Percentiles rank a stretch among this genome's conserved stretches.
Evolutionary conservation across 1,140 invertebrate genomes (phyloP).

Genomic region (Drosophila ananassae): DNA sequence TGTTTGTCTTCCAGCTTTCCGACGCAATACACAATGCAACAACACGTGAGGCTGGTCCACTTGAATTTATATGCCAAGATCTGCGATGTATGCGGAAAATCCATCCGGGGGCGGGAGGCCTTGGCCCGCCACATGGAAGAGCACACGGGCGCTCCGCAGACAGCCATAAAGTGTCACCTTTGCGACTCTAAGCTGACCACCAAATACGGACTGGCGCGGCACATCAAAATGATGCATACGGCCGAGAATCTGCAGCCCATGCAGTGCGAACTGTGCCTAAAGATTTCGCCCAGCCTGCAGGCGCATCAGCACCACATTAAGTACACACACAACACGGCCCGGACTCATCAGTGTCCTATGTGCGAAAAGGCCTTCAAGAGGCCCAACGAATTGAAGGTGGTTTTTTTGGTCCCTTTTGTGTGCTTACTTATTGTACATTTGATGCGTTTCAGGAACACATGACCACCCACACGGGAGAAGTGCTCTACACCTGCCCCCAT

Average conservation of each 20-base stretch:
- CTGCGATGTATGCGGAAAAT: conserved; percentile 78
- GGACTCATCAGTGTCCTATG: conserved; percentile 64
- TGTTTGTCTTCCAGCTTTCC: conserved; percentile 44
- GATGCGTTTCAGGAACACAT: conserved; percentile 66
- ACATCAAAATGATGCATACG: conserved; percentile 76
- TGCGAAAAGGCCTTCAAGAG: conserved; percentile 78
- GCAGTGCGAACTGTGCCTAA: conserved; percentile 64
- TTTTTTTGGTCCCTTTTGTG: background rate
- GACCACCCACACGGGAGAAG: conserved; percentile 76
- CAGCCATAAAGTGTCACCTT: conserved; percentile 61
- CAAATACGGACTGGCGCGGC: conserved; percentile 67
- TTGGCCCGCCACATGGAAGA: conserved; percentile 71
- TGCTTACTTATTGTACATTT: background rate
- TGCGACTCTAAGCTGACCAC: conserved; percentile 69
- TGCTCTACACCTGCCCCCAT: conserved; percentile 77
- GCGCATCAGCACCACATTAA: conserved; percentile 69
- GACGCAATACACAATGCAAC: conserved; percentile 66
- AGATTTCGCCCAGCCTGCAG: conserved; percentile 67
- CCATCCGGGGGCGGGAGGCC: conserved; percentile 55
- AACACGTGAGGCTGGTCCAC: conserved; percentile 70
- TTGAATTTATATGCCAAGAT: conserved; percentile 72
- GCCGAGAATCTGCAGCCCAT: conserved; percentile 63
- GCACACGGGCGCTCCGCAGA: conserved; percentile 46
- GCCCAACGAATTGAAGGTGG: conserved; percentile 58
- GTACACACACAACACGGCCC: conserved; percentile 65